Conservation (phyloP, 2,888 invertebrate species). For the Pasiphila rectangulata region DNA sequence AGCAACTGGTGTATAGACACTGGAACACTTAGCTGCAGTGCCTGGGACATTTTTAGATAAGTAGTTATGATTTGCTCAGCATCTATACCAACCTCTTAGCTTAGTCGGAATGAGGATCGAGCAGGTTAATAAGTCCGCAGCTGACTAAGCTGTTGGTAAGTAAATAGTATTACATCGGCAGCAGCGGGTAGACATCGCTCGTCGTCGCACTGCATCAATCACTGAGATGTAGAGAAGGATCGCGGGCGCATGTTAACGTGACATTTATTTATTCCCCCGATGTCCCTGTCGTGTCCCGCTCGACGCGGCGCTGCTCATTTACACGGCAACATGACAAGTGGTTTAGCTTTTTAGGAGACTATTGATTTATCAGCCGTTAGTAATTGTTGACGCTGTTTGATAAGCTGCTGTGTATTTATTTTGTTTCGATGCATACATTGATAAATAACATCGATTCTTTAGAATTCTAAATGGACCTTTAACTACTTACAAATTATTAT, state of each 20-base stretch:
- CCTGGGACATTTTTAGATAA: too few relatives aligned
- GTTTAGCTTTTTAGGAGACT: constrained; percentile 16
- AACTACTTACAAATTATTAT: too few relatives aligned
- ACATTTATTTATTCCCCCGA: constrained; percentile 75
- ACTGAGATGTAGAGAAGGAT: constrained; percentile 51
- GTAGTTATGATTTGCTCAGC: too few relatives aligned
- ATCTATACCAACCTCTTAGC: too few relatives aligned
- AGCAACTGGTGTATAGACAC: too few relatives aligned
- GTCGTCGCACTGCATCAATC: constrained; percentile 65
- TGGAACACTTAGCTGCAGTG: too few relatives aligned
- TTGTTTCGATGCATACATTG: background rate
- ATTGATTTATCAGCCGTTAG: constrained; percentile 20
- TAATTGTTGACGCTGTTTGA: constrained; percentile 5
- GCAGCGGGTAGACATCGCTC: constrained; percentile 48
- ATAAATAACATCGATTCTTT: background rate
- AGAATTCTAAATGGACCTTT: too few relatives aligned
- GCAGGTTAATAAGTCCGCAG: background rate
- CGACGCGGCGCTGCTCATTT: constrained; percentile 52
- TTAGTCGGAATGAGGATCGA: too few relatives aligned
- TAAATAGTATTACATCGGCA: constrained; percentile 35
- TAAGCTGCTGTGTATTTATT: background rate
- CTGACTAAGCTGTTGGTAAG: constrained; percentile 3
- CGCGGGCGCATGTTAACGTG: constrained; percentile 58
- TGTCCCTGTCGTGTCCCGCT: constrained; percentile 65
- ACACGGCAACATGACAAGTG: constrained; percentile 44